Evolutionary conservation across 2,113 vertebrate genomes (phyloP).

Genomic region (Rhynchopsitta pachyrhyncha): DNA sequence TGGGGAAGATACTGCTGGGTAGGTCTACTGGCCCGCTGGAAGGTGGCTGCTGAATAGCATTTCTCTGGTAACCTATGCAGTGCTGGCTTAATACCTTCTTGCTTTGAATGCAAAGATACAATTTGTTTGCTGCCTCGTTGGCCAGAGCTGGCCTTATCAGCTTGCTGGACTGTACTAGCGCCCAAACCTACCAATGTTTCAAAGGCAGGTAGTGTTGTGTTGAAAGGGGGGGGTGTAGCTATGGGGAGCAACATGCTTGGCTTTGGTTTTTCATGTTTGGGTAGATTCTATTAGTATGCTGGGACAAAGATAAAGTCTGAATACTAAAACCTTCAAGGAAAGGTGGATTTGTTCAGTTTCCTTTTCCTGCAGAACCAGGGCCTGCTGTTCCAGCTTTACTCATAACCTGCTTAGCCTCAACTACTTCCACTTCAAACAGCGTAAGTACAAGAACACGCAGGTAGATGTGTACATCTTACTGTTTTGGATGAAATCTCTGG

Average conservation of each 20-base stretch:
- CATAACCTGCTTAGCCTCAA: background rate
- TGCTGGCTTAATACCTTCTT: background rate
- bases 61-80: background rate
- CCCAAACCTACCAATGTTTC: background rate
- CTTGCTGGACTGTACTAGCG: background rate
- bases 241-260: background rate
- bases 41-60: fast-evolving
- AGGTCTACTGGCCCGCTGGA: background rate
- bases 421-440: background rate
- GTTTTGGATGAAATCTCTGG: background rate
- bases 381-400: background rate
- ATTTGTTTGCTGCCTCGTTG: background rate
- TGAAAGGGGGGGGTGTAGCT: background rate
- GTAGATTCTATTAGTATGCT: background rate
- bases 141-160: background rate
- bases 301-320: background rate
- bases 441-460: background rate
- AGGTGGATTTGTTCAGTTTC: background rate
- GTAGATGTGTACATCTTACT: no score
- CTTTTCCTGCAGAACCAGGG: background rate
- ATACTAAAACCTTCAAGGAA: background rate
- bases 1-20: background rate
- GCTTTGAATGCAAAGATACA: background rate
- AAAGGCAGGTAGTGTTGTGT: background rate
- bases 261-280: background rate